Base-by-base conservation (phyloP, 2,113 vertebrate species). In the Camarhynchus parvulus region DNA sequence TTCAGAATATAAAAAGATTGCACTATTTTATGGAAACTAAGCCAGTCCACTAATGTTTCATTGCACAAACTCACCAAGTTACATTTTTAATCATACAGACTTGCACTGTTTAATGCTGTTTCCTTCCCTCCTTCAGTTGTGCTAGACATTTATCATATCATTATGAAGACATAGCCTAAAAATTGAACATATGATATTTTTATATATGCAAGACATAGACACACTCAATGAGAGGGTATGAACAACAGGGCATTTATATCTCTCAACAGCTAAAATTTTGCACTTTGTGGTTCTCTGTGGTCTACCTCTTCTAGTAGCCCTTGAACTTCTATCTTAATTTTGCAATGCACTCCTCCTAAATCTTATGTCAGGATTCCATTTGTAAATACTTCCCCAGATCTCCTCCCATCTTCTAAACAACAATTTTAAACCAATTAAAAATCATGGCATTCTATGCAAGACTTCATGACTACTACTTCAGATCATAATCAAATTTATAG, bases 1-100 rank as follows among this genome's bases (percentile, higher is more conserved):
- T 97, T 96, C 83, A 95, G 78, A 95, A 93, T 90, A 86, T 90
- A 56, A 96, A 96, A 93, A 96, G 96, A 79, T 80, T 25, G 61
- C 62, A 95, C 68, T 90, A 72, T 89, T 97, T 97, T 97, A 97
- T 95, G 87, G 92, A 97, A 97, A 96, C 59, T 18, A 89, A 97
- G 74, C 42, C 88, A 96, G 88, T 58, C 76, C 87, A 97, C 97
- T 97, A 96, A 97, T 53, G 95, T 96, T 95, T 92, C 52, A 86
- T 95, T 96, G 91, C 92, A 96, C 92, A 96, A 97, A 98, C 83
- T 75, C 90, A 97, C 50, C 37, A 92, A 77, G 83, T 95, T 96
- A 94, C 44, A 41, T 58, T 95, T 96, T 97, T 96, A 97, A 97
- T 97, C 96, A 95, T 93, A 97, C 3, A 5, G 58, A 81, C 55